Base-by-base conservation (phyloP, 2,113 vertebrate species). In the Gasterosteus aculeatus region DNA sequence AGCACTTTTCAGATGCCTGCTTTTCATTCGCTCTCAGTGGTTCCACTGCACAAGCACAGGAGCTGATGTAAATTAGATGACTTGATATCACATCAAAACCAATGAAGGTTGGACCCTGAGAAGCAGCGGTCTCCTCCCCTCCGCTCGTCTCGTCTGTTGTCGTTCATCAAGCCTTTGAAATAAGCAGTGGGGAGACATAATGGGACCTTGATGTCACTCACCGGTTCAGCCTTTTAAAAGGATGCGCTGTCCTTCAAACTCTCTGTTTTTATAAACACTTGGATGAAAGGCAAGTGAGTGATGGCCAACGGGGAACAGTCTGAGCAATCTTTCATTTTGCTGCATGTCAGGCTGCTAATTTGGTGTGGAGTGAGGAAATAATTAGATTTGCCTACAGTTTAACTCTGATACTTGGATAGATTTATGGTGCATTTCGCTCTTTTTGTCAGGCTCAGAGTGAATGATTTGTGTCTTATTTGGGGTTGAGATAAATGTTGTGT, bases 61-160 rank as follows among this genome's bases (percentile, higher is more conserved):
- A 57, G 80, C 62, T 11, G 65, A 71, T 75, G 78, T 83, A 87
- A 87, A 90, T 92, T 62, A 90, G 63, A 89, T 81, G 69, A 80
- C 80, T 87, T 86, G 69, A 83, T 86, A 80, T 88, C 71, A 80
- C 75, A 84, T 88, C 81, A 88, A 84, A 89, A 83, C 66, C 80
- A 84, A 67, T 75, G 85, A 87, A 84, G 59, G 69, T 53, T n/a
- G 22, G 68, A 35, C 81, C 70, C 58, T 60, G 64, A 82, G 62
- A 54, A 68, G 65, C 69, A 61, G 51, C 38, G 1, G 39, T 65
- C 56, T 72, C 77, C 53, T 77, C 42, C 53, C 54, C 79, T 67
- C 31, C 5, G 1, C 71, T 72, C 74, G n/a, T 69, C 46, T 75
- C 10, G 0, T 61, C 77, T 71, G 65, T 64, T 71, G 62, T 72